phyloP scores from a whole-genome alignment of 2,888 invertebrate species.

The Drosophila putrida region DNA sequence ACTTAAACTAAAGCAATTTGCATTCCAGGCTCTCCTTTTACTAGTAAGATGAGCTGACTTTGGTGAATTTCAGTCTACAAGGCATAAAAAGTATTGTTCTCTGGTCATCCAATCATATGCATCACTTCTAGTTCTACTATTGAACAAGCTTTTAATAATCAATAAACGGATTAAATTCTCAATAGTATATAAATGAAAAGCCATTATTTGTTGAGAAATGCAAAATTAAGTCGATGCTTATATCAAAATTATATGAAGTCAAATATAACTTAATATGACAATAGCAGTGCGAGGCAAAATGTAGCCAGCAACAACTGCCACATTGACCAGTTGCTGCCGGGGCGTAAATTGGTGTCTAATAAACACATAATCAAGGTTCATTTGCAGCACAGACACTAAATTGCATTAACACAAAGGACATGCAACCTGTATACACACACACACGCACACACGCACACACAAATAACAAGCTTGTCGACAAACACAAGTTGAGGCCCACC shows the following conservation, averaged over 20 bases:
- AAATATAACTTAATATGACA: not conserved
- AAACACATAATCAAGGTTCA: conserved; percentile 76
- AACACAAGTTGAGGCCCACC: conserved; percentile 38
- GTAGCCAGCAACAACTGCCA: conserved; percentile 5
- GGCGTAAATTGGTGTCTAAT: conserved; percentile 65
- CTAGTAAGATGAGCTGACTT: not conserved
- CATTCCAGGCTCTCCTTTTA: not conserved
- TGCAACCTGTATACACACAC: not conserved
- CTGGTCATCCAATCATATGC: not conserved
- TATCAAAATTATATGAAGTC: not conserved
- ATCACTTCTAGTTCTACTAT: not conserved
- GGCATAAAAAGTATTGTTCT: too few species aligned
- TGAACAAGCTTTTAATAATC: not conserved
- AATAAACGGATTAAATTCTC: conserved; percentile 1
- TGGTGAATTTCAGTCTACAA: not conserved
- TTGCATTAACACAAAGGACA: conserved; percentile 66
- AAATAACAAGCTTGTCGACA: conserved; percentile 54
- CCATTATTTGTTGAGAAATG: not conserved
- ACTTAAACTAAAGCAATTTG: conserved; percentile 12
- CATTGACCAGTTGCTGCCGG: conserved; percentile 23
- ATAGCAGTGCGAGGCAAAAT: conserved; percentile 1
- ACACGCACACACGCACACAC: conserved; percentile 13
- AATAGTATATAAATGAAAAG: not conserved
- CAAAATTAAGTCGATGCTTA: not conserved
- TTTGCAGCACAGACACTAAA: conserved; percentile 61